Evolutionary conservation across 2,888 invertebrate genomes (phyloP).

Genomic region (Watsonalla binaria): DNA sequence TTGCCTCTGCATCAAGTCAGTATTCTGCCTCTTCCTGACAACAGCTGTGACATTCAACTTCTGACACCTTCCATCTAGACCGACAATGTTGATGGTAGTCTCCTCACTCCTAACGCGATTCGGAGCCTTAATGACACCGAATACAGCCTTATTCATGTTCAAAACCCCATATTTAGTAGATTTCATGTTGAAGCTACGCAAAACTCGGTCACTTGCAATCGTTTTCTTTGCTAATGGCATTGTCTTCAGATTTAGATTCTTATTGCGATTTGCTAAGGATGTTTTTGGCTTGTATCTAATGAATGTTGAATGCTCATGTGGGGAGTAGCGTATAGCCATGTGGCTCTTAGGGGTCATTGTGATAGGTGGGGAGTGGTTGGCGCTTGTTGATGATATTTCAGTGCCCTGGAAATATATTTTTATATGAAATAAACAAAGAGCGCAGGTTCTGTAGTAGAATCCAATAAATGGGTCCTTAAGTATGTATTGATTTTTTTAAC

Average conservation of each 20-base stretch:
- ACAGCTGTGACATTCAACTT: slow-evolving; percentile 18
- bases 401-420: slow-evolving; percentile 27
- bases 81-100: slow-evolving; percentile 16
- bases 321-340: slow-evolving; percentile 23
- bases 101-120: slow-evolving; percentile 14
- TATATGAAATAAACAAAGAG: neutral
- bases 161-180: slow-evolving; percentile 25
- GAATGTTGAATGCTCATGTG: slow-evolving; percentile 14
- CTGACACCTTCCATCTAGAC: slow-evolving; percentile 5
- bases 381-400: slow-evolving; percentile 43
- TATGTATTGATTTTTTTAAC: too few species aligned
- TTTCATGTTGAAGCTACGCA: slow-evolving; percentile 39
- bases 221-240: slow-evolving; percentile 6
- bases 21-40: slow-evolving; percentile 13
- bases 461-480: too few species aligned
- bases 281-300: slow-evolving; percentile 19
- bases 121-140: slow-evolving; percentile 16
- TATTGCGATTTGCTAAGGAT: slow-evolving; percentile 8
- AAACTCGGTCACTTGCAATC: slow-evolving; percentile 38
- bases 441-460: too few species aligned
- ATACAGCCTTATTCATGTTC: slow-evolving; percentile 15
- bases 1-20: slow-evolving; percentile 5
- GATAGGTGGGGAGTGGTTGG: slow-evolving; percentile 42
- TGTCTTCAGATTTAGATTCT: slow-evolving; percentile 6
- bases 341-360: slow-evolving; percentile 37